Evolutionary conservation across 2,888 invertebrate species (phyloP).

Genomic region (Cyaniris semiargus): DNA sequence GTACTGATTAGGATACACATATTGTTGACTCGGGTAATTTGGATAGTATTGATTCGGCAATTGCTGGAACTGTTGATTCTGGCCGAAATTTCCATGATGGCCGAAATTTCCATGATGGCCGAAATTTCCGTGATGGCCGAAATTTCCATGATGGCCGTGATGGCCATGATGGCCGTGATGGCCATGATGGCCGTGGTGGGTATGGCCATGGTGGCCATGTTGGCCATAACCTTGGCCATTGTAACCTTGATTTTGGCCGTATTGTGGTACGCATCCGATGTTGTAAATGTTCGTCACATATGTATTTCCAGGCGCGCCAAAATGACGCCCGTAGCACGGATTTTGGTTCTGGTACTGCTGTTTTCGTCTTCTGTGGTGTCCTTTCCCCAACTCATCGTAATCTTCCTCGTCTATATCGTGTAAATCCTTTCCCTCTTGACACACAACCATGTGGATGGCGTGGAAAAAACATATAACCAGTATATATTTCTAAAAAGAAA

Average conservation of each 20-base stretch:
- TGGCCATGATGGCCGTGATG: conserved; percentile 43
- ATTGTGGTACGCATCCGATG: conserved; percentile 13
- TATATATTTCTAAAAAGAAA: conserved; percentile 19
- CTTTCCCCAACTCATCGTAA: conserved; percentile 57
- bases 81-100: conserved; percentile 43
- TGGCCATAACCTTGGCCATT: conserved; percentile 48
- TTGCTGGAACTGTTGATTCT: conserved; percentile 11
- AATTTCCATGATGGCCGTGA: conserved; percentile 8
- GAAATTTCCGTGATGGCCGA: conserved; percentile 43
- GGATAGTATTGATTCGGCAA: conserved; percentile 17
- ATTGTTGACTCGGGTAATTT: conserved; percentile 38
- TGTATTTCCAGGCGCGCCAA: conserved; percentile 60
- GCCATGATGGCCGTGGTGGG: conserved; percentile 33
- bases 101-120: conserved; percentile 38
- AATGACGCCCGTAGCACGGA: conserved; percentile 54
- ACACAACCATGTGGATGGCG: conserved; percentile 42
- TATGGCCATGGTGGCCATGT: conserved; percentile 43
- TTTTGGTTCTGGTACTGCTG: conserved; percentile 51
- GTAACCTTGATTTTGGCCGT: conserved; percentile 38
- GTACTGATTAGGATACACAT: conserved; percentile 39
- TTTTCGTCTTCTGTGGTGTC: conserved; percentile 59
- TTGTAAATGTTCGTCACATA: conserved; percentile 51
- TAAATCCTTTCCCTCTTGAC: conserved; percentile 51
- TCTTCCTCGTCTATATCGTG: conserved; percentile 52
- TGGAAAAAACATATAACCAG: conserved; percentile 17